These are phyloP conservation scores for Drosophila affinis DNA, from an alignment of 2,888 invertebrate genomes.

Conservation along the genomic window DNA sequence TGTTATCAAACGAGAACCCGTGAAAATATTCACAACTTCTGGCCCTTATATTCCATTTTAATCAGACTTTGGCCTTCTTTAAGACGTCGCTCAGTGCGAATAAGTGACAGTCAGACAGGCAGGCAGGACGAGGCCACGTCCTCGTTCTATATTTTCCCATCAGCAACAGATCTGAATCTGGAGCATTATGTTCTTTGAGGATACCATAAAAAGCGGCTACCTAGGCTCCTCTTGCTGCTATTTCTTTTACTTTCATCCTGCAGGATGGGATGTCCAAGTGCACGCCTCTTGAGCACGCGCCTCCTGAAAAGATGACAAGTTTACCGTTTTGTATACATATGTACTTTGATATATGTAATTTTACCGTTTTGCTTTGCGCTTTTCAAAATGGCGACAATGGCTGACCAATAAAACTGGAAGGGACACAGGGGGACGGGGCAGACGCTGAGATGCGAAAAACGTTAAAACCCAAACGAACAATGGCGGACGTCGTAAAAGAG, in stretches of 20 bases:
- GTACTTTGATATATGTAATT: not conserved
- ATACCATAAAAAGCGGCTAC: conserved; percentile 14
- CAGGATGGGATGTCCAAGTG: conserved; percentile 16
- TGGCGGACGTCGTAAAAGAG: conserved; percentile 60
- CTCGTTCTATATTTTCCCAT: conserved; percentile 23
- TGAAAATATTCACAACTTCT: not conserved
- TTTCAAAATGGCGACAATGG: conserved; percentile 67
- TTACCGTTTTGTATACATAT: conserved; percentile 17
- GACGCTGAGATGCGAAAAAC: conserved; percentile 24
- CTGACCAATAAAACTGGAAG: conserved; percentile 46
- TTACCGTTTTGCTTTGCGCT: conserved; percentile 29
- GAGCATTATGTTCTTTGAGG: conserved; percentile 44
- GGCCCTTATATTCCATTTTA: not conserved
- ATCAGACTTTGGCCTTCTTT: not conserved
- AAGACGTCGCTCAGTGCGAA: not conserved
- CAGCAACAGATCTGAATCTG: conserved; percentile 40
- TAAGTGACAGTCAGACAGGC: not conserved
- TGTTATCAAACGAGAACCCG: not conserved
- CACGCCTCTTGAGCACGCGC: conserved; percentile 63
- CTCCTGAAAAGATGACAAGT: conserved; percentile 33
- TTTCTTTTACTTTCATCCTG: not conserved
- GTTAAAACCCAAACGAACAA: conserved; percentile 50
- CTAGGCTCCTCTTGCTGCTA: conserved; percentile 3
- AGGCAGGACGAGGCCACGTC: conserved; percentile 11
- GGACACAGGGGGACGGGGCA: conserved; percentile 23